Conservation (phyloP, 2,113 vertebrate genomes). For the Podiceps cristatus region DNA sequence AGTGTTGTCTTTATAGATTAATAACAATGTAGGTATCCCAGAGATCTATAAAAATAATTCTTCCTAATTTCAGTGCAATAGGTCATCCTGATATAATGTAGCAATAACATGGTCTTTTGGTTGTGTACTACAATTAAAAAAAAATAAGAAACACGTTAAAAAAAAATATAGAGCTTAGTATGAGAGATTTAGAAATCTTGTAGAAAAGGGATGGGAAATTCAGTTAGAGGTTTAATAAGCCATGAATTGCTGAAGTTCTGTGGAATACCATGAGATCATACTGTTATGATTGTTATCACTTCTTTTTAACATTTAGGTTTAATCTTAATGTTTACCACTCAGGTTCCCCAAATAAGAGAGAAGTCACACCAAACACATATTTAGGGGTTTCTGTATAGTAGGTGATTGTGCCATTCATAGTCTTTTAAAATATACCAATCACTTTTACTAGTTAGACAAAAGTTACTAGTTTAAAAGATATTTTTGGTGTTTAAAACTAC, state of each 20-base stretch:
- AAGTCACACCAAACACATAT: not conserved
- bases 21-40: not conserved
- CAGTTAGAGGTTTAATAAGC: not conserved
- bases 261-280: not conserved
- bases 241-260: not conserved
- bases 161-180: not conserved
- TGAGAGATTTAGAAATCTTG: not conserved
- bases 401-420: not conserved
- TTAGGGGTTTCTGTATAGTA: not conserved
- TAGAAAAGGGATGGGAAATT: not conserved
- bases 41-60: not conserved
- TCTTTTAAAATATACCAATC: not conserved
- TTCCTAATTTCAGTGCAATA: not conserved
- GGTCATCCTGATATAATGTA: not conserved
- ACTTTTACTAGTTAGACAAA: not conserved
- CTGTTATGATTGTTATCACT: not conserved
- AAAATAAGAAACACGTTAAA: not conserved
- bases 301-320: not conserved
- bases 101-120: not conserved
- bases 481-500: not conserved
- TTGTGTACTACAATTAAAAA: not conserved
- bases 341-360: not conserved
- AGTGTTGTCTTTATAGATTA: not conserved
- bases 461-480: not conserved
- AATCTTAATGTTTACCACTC: not conserved